Percentiles rank a stretch among this genome's conserved stretches.
phyloP scores from a whole-genome alignment of 1,140 invertebrate genomes.

The Melitaea cinxia region DNA sequence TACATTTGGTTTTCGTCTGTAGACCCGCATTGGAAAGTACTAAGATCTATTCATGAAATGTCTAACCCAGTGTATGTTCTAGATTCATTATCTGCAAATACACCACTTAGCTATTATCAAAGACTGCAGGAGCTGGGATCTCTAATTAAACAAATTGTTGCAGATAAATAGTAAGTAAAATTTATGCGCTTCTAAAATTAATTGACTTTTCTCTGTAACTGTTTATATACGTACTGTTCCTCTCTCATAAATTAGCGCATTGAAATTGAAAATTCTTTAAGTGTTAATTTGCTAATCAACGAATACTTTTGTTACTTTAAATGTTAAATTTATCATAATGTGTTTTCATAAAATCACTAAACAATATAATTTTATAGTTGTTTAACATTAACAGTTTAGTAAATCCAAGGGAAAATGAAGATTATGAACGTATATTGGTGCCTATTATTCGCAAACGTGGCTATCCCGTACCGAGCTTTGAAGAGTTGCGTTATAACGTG shows the following conservation, averaged over 20 bases:
- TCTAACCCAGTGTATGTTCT: conserved; percentile 35
- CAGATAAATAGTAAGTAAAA: conserved; percentile 34
- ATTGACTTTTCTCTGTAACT: neutral
- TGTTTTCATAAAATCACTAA: neutral
- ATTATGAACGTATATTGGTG: conserved; percentile 27
- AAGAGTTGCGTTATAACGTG: conserved; percentile 54
- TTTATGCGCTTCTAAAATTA: neutral
- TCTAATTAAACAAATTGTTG: conserved; percentile 14
- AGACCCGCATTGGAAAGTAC: conserved; percentile 33
- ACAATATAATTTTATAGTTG: neutral
- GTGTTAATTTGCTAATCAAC: no score
- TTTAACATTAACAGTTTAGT: neutral
- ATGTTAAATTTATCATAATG: neutral
- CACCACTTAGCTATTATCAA: conserved; percentile 35
- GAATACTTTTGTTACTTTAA: no score
- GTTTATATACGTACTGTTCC: no score
- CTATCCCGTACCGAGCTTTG: conserved; percentile 48
- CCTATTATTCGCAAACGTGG: conserved; percentile 29
- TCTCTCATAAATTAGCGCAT: no score
- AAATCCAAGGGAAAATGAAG: conserved; percentile 26
- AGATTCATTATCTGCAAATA: conserved; percentile 20
- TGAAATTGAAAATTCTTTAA: no score
- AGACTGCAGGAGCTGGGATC: conserved; percentile 26
- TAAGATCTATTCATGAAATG: conserved; percentile 31
- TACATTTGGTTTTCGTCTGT: conserved; percentile 42